Evolutionary conservation across 2,888 invertebrate species (phyloP), one percentile per base, ranked within the genome.

Genomic region (Dyspetes luteomarginatus): DNA sequence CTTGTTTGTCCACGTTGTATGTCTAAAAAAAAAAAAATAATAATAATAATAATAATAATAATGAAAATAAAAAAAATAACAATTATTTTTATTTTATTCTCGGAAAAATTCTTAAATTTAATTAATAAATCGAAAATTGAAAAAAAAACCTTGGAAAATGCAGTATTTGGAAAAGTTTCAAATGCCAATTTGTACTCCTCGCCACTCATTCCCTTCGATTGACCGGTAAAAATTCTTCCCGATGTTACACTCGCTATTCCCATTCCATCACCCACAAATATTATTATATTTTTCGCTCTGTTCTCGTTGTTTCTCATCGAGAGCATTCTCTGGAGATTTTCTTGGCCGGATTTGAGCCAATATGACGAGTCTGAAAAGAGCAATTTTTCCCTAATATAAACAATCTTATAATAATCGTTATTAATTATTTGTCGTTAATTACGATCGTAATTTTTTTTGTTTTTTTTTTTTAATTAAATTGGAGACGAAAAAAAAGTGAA

Each of bases 211-310:
- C 93, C 93, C 65, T 89, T 87, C 50, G 86, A 82, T 83, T 94
- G 94, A 15, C 95, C 95, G 85, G 94, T 94, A 85, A 93, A 94
- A 82, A 95, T 95, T 81, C 95, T 92, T 0, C 94, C 95, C 0
- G 95, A 94, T 1, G 95, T 94, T 73, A 95, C 92, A 0, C 95
- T 94, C 2, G 94, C 92, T 69, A 95, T 82, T 3, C 95, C 95
- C 95, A 95, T 95, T 2, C 95, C 95, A 88, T 95, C 95, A 0
- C 95, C 95, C 55, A 95, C 90, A 85, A 95, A 95, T 9, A 95
- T 88, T 65, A 95, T 94, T 22, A 95, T 93, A 86, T 95, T 95
- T 88, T 94, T 94, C 1, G 95, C 95, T 79, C 92, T 92, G 15
- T 87, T 89, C 26, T 89, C 89, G 48, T 89, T 90, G 72, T 91